Percentiles rank a stretch among this genome's conserved stretches.
Conservation (phyloP, 2,797 vertebrate genomes). For the Lepidocolaptes lacrymiger region DNA sequence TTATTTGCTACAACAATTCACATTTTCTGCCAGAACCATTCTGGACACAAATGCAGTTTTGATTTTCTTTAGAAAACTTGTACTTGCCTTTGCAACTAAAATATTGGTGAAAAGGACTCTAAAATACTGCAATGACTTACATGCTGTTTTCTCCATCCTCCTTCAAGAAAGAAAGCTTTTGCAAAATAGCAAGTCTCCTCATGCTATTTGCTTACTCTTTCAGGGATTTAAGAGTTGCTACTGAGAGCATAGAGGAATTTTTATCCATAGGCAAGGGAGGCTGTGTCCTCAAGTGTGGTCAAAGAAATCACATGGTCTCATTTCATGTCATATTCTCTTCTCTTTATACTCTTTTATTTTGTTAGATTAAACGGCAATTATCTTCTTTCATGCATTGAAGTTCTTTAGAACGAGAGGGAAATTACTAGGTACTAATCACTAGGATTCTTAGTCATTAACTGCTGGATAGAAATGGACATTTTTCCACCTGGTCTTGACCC, state of each 20-base stretch:
- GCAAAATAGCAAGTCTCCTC: not conserved
- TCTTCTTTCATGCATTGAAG: not conserved
- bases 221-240: not conserved
- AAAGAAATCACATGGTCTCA: not conserved
- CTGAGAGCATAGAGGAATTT: not conserved
- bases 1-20: not conserved
- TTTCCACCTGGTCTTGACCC: not conserved
- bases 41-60: not conserved
- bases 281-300: not conserved
- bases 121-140: not conserved
- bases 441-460: not conserved
- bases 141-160: not conserved
- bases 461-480: not conserved
- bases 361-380: conserved; percentile 11
- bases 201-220: not conserved
- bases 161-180: not conserved
- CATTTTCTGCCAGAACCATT: not conserved
- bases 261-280: not conserved
- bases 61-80: not conserved
- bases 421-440: conserved; percentile 11
- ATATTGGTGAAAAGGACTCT: not conserved
- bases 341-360: not conserved
- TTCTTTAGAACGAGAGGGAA: not conserved
- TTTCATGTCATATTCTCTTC: not conserved
- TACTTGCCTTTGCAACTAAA: not conserved